Percentiles rank a stretch among this genome's conserved stretches.
These are phyloP conservation scores for Procavia capensis DNA, from an alignment of 2,113 vertebrate species.

Conservation along the genomic window DNA sequence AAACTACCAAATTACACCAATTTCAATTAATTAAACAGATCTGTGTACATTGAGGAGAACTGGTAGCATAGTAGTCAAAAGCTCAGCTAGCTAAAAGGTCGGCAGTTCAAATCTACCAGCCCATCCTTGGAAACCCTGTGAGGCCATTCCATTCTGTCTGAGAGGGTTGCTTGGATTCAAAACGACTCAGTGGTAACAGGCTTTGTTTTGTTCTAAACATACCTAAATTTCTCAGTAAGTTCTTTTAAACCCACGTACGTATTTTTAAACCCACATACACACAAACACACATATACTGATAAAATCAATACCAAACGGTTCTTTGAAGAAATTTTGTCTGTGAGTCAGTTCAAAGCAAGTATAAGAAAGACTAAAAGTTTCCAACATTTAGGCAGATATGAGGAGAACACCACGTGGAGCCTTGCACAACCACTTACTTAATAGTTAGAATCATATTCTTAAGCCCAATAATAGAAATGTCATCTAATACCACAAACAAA, in stretches of 20 bases:
- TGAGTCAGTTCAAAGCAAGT: constrained; percentile 44
- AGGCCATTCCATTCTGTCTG: no score
- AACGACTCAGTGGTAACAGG: no score
- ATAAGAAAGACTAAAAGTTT: not conserved
- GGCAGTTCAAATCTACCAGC: no score
- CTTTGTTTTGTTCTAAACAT: not conserved
- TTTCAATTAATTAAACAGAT: constrained; percentile 20
- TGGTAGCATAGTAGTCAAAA: no score
- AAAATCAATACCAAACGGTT: constrained; percentile 10
- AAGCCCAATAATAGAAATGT: constrained; percentile 29
- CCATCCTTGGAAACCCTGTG: no score
- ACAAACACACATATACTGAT: not conserved
- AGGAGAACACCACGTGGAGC: not conserved
- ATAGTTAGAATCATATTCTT: not conserved
- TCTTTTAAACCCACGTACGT: not conserved
- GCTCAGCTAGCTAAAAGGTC: no score
- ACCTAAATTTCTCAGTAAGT: no score
- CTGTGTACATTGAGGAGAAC: not conserved
- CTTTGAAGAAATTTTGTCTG: constrained; percentile 36
- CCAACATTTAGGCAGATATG: not conserved
- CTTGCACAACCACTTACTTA: not conserved
- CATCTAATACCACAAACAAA: not conserved
- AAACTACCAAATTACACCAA: constrained; percentile 35
- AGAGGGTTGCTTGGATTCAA: no score
- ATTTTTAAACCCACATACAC: constrained; percentile 39